These are phyloP conservation scores for human DNA, from an alignment of 2,113 vertebrate species.

Conservation along the genomic window GRCh38 chr7:20714001-20714500, in stretches of 20 bases:
- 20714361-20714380: background rate
- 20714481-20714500: background rate
- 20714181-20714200: background rate
- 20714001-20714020: background rate
- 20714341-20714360: background rate
- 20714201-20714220: background rate
- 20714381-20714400: background rate
- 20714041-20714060: background rate
- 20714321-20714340: background rate
- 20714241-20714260: background rate
- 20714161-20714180: constrained; percentile 13
- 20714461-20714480: background rate
- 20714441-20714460: background rate
- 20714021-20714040: background rate
- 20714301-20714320: background rate
- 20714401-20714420: background rate
- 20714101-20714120: background rate
- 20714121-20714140: constrained; percentile 1
- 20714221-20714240: constrained; percentile 1
- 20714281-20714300: too few relatives aligned
- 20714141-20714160: background rate
- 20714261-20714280: too few relatives aligned
- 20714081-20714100: background rate
- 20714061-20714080: background rate
- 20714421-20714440: constrained; percentile 20